Conservation (phyloP, 2,113 vertebrate genomes). For the Dasyurus viverrinus region DNA sequence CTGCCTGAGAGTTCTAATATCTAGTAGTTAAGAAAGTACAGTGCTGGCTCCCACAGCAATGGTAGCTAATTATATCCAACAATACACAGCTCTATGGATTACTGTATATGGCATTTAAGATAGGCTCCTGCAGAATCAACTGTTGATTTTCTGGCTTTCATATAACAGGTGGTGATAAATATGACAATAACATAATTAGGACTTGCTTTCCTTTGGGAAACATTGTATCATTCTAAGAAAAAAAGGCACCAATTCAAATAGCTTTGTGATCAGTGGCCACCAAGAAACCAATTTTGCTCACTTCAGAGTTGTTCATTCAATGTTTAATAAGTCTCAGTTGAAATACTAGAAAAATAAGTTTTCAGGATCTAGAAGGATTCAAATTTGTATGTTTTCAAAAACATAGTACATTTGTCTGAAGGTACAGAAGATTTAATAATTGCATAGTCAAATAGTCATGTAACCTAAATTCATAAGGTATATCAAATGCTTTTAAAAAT, state of each 20-base stretch:
- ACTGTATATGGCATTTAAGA: neutral
- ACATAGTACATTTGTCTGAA: conserved; percentile 67
- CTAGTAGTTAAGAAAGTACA: conserved; percentile 23
- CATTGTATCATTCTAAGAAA: neutral
- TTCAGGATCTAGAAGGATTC: neutral
- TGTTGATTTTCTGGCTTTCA: conserved; percentile 46
- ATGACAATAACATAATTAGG: conserved; percentile 54
- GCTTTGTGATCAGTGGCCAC: neutral
- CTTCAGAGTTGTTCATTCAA: conserved; percentile 29
- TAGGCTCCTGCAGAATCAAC: neutral
- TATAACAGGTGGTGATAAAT: conserved; percentile 23
- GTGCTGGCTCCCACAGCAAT: conserved; percentile 30
- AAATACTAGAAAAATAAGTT: neutral
- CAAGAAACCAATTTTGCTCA: conserved; percentile 10
- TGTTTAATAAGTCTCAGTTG: conserved; percentile 41
- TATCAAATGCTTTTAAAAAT: neutral
- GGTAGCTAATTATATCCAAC: conserved; percentile 4
- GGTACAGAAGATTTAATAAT: conserved; percentile 72
- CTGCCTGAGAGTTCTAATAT: conserved; percentile 2
- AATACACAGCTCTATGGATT: neutral
- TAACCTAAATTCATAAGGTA: conserved; percentile 71
- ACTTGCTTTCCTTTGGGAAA: conserved; percentile 44
- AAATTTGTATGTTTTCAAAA: conserved; percentile 58
- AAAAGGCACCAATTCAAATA: conserved; percentile 42
- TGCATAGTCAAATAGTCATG: conserved; percentile 68